A percentile compares a stretch with the other conserved stretches of the same genome.
These are phyloP conservation scores for Cybosia mesomella DNA, from an alignment of 2,888 invertebrate species.

Conservation along the genomic window DNA sequence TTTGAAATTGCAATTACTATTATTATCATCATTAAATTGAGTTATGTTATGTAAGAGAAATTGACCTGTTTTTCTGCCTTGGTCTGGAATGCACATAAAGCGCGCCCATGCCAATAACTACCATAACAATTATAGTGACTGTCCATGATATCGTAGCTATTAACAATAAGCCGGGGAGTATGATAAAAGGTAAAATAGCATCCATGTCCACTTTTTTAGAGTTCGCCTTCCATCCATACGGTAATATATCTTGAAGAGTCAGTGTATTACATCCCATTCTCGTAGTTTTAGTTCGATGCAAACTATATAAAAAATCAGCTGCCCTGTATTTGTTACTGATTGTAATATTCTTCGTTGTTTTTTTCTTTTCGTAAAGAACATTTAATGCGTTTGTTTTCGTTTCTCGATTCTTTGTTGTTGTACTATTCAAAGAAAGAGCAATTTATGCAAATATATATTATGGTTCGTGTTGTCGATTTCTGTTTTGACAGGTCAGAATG, in stretches of 20 bases:
- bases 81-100: conserved; percentile 79
- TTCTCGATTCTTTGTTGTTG: neutral
- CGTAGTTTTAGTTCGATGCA: neutral
- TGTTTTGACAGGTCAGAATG: neutral
- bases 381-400: neutral
- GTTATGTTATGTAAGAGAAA: too few species aligned
- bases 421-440: neutral
- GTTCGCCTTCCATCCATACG: conserved; percentile 61
- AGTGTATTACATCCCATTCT: conserved; percentile 65
- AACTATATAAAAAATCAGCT: neutral
- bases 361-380: neutral
- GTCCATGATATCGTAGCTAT: conserved; percentile 72
- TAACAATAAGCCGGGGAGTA: conserved; percentile 73
- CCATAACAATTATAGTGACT: conserved; percentile 74
- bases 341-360: neutral
- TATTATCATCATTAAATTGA: too few species aligned
- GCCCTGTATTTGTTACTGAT: neutral
- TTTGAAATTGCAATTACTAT: too few species aligned
- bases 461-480: neutral
- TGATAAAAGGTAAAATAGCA: conserved; percentile 74
- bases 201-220: conserved; percentile 75
- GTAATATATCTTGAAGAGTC: conserved; percentile 72
- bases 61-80: conserved; percentile 79
- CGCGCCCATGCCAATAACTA: conserved; percentile 77
- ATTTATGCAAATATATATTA: neutral